Evolutionary conservation across 2,888 invertebrate genomes (phyloP).

Genomic region (Thelaira solivaga): DNA sequence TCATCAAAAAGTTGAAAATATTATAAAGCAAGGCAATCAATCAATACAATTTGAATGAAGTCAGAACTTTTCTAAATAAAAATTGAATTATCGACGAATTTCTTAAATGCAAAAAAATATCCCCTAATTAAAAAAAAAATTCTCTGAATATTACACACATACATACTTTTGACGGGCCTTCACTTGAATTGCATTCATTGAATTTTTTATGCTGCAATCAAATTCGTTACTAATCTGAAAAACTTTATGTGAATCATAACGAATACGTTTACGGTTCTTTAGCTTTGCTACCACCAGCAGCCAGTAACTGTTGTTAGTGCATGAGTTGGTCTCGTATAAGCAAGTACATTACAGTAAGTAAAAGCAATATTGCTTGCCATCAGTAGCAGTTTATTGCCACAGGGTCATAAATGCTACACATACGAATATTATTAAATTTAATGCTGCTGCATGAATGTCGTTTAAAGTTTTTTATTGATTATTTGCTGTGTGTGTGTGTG

Average conservation of each 20-base stretch:
- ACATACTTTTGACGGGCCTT: too few relatives aligned
- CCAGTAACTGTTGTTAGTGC: too few relatives aligned
- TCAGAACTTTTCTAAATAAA: too few relatives aligned
- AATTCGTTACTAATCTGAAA: constrained; percentile 12
- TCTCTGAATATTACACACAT: too few relatives aligned
- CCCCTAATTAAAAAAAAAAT: too few relatives aligned
- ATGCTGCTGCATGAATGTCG: not conserved
- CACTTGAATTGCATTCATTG: too few relatives aligned
- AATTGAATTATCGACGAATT: too few relatives aligned
- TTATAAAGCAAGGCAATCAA: too few relatives aligned
- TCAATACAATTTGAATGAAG: too few relatives aligned
- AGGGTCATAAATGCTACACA: constrained; percentile 58
- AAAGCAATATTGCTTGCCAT: constrained; percentile 15
- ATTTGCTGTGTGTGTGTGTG: not conserved
- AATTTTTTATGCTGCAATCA: not conserved
- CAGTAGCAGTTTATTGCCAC: constrained; percentile 54
- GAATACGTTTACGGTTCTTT: constrained; percentile 44
- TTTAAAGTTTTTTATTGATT: not conserved
- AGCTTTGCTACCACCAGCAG: not conserved
- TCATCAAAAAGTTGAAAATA: too few relatives aligned
- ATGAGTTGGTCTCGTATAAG: too few relatives aligned
- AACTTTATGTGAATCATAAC: constrained; percentile 21
- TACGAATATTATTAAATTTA: not conserved
- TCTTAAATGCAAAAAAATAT: too few relatives aligned
- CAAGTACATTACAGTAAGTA: not conserved